Conservation (phyloP, 2,113 vertebrate species). For the Perca schrenkii region DNA sequence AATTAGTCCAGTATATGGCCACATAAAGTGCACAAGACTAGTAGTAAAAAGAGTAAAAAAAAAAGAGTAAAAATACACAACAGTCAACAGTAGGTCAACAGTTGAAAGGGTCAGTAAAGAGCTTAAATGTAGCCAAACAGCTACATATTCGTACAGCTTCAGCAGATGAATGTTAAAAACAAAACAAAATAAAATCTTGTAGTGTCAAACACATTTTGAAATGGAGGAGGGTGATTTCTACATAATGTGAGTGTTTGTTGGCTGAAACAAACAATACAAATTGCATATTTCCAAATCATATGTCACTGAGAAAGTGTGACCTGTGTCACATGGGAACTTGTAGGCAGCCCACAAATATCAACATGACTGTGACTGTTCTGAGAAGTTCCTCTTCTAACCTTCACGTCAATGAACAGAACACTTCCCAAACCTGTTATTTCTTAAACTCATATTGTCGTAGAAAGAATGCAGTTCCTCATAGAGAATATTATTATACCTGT, state of each 20-base stretch:
- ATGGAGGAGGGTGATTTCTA: too few relatives aligned
- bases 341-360: constrained; percentile 29
- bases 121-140: too few relatives aligned
- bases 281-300: neutral
- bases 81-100: too few relatives aligned
- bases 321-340: constrained; percentile 28
- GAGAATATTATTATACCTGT: neutral
- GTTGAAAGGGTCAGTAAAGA: too few relatives aligned
- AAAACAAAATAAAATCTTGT: too few relatives aligned
- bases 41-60: too few relatives aligned
- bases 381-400: constrained; percentile 60
- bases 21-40: too few relatives aligned
- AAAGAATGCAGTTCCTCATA: constrained; percentile 51
- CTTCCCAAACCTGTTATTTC: constrained; percentile 33
- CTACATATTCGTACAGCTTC: too few relatives aligned
- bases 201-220: too few relatives aligned
- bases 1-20: too few relatives aligned
- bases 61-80: too few relatives aligned
- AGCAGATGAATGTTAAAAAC: too few relatives aligned
- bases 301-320: constrained; percentile 2
- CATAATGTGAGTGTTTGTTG: neutral
- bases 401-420: neutral
- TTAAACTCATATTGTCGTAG: neutral
- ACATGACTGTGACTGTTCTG: constrained; percentile 71
- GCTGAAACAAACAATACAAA: neutral